These are phyloP conservation scores for Oscarella lobularis DNA, from an alignment of 37 sponge, comb jelly and placozoan genomes.

Conservation along the genomic window DNA sequence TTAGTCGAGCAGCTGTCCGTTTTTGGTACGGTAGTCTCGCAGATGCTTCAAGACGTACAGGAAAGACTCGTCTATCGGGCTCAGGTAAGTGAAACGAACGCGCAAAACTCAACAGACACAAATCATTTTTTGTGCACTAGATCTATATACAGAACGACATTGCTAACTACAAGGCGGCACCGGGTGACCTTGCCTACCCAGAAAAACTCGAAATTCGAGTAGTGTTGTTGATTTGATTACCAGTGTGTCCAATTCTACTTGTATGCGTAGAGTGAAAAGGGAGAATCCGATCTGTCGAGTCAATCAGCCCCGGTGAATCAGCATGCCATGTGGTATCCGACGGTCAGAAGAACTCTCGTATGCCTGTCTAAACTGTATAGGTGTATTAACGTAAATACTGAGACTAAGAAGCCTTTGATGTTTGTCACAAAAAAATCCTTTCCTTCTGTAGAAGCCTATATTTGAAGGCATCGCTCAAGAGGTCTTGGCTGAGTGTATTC, in stretches of 20 bases:
- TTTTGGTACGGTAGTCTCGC: conserved; percentile 62
- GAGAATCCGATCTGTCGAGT: no score
- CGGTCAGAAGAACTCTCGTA: conserved; percentile 81
- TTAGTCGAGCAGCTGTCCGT: conserved; percentile 49
- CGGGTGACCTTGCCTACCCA: conserved; percentile 97
- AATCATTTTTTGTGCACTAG: background rate
- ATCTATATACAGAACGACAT: background rate
- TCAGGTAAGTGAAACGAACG: conserved; percentile 35
- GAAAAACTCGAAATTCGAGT: conserved; percentile 69
- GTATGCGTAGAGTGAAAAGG: no score
- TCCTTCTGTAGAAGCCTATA: conserved; percentile 37
- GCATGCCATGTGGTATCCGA: conserved; percentile 99
- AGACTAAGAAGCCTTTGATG: background rate
- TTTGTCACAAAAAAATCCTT: background rate
- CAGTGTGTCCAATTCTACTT: background rate
- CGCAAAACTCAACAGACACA: background rate
- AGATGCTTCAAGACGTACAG: conserved; percentile 87
- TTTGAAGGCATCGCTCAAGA: conserved; percentile 97
- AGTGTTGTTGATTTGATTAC: background rate
- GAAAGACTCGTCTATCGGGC: conserved; percentile 88
- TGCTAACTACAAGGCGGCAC: conserved; percentile 44
- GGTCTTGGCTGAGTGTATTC: conserved; percentile 70
- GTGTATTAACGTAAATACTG: conserved; percentile 62
- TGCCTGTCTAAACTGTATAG: conserved; percentile 95
- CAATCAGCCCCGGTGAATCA: conserved; percentile 61